Conservation (phyloP, 1,140 invertebrate genomes). For the Polypedilum vanderplanki region DNA sequence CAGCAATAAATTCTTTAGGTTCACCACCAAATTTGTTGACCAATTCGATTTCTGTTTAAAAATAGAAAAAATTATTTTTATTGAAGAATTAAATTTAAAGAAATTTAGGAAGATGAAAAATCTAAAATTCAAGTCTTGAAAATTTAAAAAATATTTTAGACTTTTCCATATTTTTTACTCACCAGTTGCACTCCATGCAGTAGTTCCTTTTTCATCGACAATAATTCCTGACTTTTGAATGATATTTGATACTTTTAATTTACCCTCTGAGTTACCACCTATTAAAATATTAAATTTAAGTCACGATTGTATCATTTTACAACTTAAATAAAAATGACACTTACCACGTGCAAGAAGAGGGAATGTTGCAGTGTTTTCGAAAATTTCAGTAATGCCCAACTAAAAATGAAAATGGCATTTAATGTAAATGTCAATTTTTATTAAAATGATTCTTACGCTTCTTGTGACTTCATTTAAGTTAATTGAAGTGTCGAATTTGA, state of each 20-base stretch:
- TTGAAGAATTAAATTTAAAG: no score
- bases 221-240: constrained; percentile 76
- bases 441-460: constrained; percentile 46
- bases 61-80: constrained; percentile 26
- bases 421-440: neutral
- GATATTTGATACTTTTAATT: constrained; percentile 61
- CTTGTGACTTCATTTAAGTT: constrained; percentile 55
- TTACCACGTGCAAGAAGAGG: constrained; percentile 54
- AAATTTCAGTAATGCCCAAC: constrained; percentile 63
- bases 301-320: neutral
- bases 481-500: constrained; percentile 62
- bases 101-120: no score
- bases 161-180: no score
- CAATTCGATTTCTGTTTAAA: constrained; percentile 54
- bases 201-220: constrained; percentile 75
- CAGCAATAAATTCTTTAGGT: constrained; percentile 53
- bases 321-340: constrained; percentile 38
- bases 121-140: no score
- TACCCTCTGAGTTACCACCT: neutral
- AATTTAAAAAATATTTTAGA: no score
- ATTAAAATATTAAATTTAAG: neutral
- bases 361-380: constrained; percentile 59
- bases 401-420: constrained; percentile 38
- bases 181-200: constrained; percentile 71
- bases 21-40: constrained; percentile 63